Evolutionary conservation across 2,113 vertebrate genomes (phyloP), one percentile per base, ranked within the genome.

Genomic region (Chunga burmeisteri): DNA sequence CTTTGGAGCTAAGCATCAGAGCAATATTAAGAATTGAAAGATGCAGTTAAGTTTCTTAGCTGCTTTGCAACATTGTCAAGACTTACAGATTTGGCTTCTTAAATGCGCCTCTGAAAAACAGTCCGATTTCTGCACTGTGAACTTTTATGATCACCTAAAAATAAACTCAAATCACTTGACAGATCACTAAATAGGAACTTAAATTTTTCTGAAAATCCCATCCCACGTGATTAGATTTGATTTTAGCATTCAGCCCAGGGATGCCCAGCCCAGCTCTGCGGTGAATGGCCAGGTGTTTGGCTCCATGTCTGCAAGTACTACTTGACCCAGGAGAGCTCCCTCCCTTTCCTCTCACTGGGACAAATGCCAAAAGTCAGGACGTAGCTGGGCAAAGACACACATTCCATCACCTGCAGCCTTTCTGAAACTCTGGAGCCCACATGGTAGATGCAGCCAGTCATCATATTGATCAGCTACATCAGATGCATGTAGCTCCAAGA

Each of bases 401-500:
- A 19, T 12, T 47, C 13, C 29, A 38, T 49, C 80, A 95, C 22
- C 81, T 91, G 53, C 67, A 86, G 89, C 34, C 49, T 63, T 5
- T 38, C 23, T 26, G 58, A 74, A 55, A 22, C 26, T 42, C 47
- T 61, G 55, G 30, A 61, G 34, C 26, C 59, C 26, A 16, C 2
- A 5, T 12, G 27, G 36, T 17, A 36, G 36, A 34, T 11, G 4
- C 27, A 83, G 55, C 30, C 6, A 5, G 36, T 47, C 55, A 53
- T 23, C n/a, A 42, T 16, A 47, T 10, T 0, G 0, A 49, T 26
- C 30, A 58, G 4, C 49, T 42, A 10, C 53, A 32, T 17, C 46
- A 55, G 29, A 59, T 32, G 56, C 32, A 16, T 5, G 27, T 34
- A n/a, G 49, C 44, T 79, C 55, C 85, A 65, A 23, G 4, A 16